phyloP scores from a whole-genome alignment of 2,113 vertebrate genomes.

The Chaenogobius annularis region DNA sequence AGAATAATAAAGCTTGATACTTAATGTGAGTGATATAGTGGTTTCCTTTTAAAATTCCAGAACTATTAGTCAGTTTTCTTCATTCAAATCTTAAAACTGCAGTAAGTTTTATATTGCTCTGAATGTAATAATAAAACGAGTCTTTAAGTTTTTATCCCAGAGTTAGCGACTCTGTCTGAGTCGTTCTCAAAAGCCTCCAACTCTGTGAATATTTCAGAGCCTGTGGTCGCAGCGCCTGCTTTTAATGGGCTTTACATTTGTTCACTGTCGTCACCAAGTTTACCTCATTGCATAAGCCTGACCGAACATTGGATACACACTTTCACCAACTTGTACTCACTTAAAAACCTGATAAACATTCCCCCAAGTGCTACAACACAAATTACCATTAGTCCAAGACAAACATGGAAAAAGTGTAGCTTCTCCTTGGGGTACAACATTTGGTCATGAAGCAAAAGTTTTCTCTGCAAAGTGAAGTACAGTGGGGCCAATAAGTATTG shows the following conservation, averaged over 20 bases:
- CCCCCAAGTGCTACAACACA: background rate
- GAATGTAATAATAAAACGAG: background rate
- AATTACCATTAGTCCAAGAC: constrained; percentile 4
- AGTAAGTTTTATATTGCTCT: background rate
- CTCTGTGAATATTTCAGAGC: constrained; percentile 49
- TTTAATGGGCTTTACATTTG: constrained; percentile 43
- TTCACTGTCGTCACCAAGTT: constrained; percentile 22
- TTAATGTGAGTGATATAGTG: background rate
- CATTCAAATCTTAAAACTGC: background rate
- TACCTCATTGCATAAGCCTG: constrained; percentile 50
- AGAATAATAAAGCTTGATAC: no score
- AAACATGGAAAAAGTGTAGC: constrained; percentile 7
- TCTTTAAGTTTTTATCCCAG: background rate
- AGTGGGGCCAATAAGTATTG: no score
- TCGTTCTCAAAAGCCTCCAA: constrained; percentile 33
- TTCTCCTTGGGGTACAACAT: background rate
- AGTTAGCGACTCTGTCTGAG: constrained; percentile 20
- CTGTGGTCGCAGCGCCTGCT: constrained; percentile 6
- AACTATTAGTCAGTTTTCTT: background rate
- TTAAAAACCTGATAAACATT: constrained; percentile 19
- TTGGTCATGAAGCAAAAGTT: constrained; percentile 31
- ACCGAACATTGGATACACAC: constrained; percentile 27
- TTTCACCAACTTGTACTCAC: constrained; percentile 24
- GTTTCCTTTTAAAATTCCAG: background rate
- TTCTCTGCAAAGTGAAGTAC: constrained; percentile 26